Evolutionary conservation across 2,797 vertebrate genomes (phyloP).

Genomic region (Hydrophis major): DNA sequence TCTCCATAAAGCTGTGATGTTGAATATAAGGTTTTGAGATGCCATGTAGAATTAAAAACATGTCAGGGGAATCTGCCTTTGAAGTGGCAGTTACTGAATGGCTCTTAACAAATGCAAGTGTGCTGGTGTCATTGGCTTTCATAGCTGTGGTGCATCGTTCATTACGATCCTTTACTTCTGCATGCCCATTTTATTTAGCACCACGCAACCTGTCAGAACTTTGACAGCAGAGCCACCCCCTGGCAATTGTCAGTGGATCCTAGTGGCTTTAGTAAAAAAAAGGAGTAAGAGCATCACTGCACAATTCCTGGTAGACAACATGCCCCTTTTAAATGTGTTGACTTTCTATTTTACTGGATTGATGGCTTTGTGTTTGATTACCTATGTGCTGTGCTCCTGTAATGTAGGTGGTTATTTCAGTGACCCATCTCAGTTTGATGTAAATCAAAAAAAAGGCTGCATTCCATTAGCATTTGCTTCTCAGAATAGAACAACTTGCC

Average conservation of each 20-base stretch:
- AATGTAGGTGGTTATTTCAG: slow-evolving; percentile 3
- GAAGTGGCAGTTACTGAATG: slow-evolving; percentile 61
- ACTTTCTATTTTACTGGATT: slow-evolving; percentile 8
- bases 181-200: slow-evolving; percentile 39
- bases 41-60: slow-evolving; percentile 66
- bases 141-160: slow-evolving; percentile 47
- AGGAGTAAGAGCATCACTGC: slow-evolving; percentile 40
- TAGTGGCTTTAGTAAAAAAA: slow-evolving; percentile 34
- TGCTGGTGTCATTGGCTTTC: slow-evolving; percentile 51
- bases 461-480: slow-evolving; percentile 20
- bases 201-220: slow-evolving; percentile 50
- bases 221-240: slow-evolving; percentile 38
- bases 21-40: slow-evolving; percentile 55
- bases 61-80: slow-evolving; percentile 61
- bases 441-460: slow-evolving; percentile 10
- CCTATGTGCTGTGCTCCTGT: slow-evolving; percentile 1
- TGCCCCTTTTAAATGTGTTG: slow-evolving; percentile 33
- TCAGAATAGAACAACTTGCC: not conserved
- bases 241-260: slow-evolving; percentile 40
- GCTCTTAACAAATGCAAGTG: slow-evolving; percentile 56
- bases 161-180: slow-evolving; percentile 49
- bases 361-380: slow-evolving; percentile 30
- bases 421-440: not conserved
- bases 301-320: slow-evolving; percentile 22
- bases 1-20: slow-evolving; percentile 45